Evolutionary conservation across 1,140 invertebrate genomes (phyloP).

Genomic region (Hylaeus anthracinus): DNA sequence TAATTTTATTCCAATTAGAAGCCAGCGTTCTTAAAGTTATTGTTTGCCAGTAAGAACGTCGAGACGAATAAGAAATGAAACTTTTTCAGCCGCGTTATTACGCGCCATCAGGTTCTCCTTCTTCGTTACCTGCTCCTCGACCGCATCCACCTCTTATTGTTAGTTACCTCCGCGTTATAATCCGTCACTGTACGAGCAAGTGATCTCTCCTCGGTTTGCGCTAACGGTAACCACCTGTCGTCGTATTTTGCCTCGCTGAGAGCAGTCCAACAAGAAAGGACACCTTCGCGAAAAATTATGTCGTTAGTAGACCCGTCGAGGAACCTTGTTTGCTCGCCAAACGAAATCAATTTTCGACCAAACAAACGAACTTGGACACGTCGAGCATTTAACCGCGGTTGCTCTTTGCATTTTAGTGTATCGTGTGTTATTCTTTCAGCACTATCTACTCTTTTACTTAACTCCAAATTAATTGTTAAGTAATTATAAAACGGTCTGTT

Average conservation of each 20-base stretch:
- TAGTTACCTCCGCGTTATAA: constrained; percentile 21
- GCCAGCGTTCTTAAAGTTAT: neutral
- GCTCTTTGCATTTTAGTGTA: no score
- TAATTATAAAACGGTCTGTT: no score
- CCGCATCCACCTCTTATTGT: constrained; percentile 4
- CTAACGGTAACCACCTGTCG: constrained; percentile 51
- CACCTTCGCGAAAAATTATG: constrained; percentile 27
- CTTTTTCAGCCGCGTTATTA: constrained; percentile 19
- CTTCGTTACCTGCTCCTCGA: constrained; percentile 26
- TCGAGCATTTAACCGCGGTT: neutral
- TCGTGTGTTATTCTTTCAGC: neutral
- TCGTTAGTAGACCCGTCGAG: neutral
- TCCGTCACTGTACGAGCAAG: constrained; percentile 45
- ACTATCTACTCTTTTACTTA: neutral
- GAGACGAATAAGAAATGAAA: constrained; percentile 39
- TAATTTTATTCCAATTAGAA: constrained; percentile 13
- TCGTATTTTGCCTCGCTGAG: constrained; percentile 16
- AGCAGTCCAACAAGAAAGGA: constrained; percentile 6
- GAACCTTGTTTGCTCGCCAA: constrained; percentile 25
- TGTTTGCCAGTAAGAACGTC: neutral
- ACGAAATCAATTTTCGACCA: constrained; percentile 16
- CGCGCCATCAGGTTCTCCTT: neutral
- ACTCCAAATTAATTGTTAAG: no score
- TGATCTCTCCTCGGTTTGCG: constrained; percentile 32
- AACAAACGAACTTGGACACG: neutral